Evolutionary conservation across 2,113 vertebrate genomes (phyloP), one percentile per base, ranked within the genome.

Genomic region (Calyptomena viridis): DNA sequence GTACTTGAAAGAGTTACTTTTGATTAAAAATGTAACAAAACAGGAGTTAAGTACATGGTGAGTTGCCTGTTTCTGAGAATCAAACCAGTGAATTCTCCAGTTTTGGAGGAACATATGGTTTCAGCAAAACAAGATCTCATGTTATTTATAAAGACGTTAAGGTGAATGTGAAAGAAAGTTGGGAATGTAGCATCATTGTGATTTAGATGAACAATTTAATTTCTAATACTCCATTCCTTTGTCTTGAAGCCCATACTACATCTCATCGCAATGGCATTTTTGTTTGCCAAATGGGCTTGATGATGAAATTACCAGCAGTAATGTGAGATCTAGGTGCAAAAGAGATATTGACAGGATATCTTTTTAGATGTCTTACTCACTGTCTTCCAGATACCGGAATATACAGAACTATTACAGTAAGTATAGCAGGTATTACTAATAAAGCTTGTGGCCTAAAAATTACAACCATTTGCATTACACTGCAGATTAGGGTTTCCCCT

Each of bases 31-130:
- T 19, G 5, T 23, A 66, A n/a, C 13, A 82, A 74, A 71, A 13
- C 3, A 52, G 20, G 18, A 66, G 10, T 25, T 50, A 25, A 85
- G 1, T 39, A 17, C 9, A 39, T 15, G 8, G 18, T 33, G 46
- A 44, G 12, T 79, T 67, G 24, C 14, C 6, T n/a, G 0, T 40
- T 91, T 67, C 31, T 33, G 22, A 55, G 39, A 42, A 8, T 52
- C 4, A 58, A 35, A 52, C 1, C 1, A 46, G 6, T 28, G 31
- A 83, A 28, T 75, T 60, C 30, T 78, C 3, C 2, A 16, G 3
- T 47, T 75, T 79, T 0, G 0, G 58, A 55, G 17, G 39, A 88
- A 28, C 14, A 18, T 5, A 4, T 25, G 6, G 3, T 71, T 94
- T 62, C 50, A 60, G 20, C 7, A 75, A 85, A 82, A 85, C 3